These are phyloP conservation scores for Balanococcus diminutus DNA, from an alignment of 2,888 invertebrate genomes.

Conservation along the genomic window DNA sequence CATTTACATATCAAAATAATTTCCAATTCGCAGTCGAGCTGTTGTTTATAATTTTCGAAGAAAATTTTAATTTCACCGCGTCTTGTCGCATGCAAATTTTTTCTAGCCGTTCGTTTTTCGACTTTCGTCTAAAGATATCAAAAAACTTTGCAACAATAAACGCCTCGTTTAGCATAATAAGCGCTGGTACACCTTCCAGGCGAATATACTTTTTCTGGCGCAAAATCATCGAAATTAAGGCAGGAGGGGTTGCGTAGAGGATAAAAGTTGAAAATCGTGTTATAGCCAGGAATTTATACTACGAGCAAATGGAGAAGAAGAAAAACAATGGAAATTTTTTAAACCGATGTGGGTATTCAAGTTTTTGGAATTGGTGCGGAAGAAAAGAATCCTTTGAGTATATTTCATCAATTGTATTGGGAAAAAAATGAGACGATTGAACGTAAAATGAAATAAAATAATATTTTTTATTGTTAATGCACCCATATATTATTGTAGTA, in stretches of 20 bases:
- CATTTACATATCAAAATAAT: constrained; percentile 33
- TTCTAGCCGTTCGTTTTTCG: background rate
- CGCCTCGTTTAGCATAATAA: constrained; percentile 20
- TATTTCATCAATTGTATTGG: too few species aligned
- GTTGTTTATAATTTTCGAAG: constrained; percentile 23
- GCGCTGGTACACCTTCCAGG: background rate
- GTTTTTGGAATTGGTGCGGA: too few species aligned
- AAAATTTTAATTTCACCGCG: constrained; percentile 22
- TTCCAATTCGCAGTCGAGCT: constrained; percentile 5
- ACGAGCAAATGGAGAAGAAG: background rate
- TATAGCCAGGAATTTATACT: background rate
- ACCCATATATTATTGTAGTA: too few species aligned
- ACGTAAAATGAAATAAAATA: too few species aligned
- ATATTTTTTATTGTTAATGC: too few species aligned
- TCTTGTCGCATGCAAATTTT: constrained; percentile 11
- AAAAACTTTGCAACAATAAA: constrained; percentile 6
- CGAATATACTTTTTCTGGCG: background rate
- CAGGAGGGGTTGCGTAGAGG: background rate
- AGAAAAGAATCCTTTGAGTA: too few species aligned
- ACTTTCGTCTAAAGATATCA: background rate
- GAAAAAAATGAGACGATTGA: too few species aligned
- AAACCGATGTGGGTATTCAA: background rate
- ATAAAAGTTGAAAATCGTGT: background rate
- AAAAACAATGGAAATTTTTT: background rate
- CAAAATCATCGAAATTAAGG: background rate